Base-by-base conservation (phyloP, 2,888 invertebrate genomes). In the Pantelozetes paolii region DNA sequence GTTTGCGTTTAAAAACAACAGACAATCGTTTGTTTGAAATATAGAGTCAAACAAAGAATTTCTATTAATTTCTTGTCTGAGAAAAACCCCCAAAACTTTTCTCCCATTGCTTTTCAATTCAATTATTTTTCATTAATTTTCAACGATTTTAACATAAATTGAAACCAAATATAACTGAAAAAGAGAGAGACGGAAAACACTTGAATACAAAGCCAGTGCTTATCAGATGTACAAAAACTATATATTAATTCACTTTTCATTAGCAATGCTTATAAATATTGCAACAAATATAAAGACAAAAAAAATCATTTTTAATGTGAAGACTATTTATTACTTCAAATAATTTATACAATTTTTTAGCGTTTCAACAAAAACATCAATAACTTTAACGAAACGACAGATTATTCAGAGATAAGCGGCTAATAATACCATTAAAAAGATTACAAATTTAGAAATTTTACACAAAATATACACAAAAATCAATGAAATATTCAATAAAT, bases 311-410 rank as follows among this genome's bases (percentile, higher is more conserved):
- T 50, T 23, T 23, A 8, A 15, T 50, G 50, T 20, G 6, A 50
- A 50, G 6, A 6, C 50, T 50, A 50, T 50, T 50, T 20, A 50
- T 50, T 50, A 50, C 5, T 11, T 11, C 50, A n/a, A 8, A 20
- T 50, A 50, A 50, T 50, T 50, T 50, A 50, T 50, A 50, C 50
- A 23, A 50, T 20, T 20, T 50, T 23, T 18, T 45, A 36, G 5
- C n/a, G n/a, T 36, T 45, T 45, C 45, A 45, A 50, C 45, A 45
- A 50, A 50, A 50, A 50, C 50, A 50, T 50, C 50, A 20, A 50
- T 50, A 20, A 20, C 23, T 50, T 50, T 20, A 2, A 2, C 3
- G 2, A 50, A 50, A 50, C 23, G 50, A 20, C 50, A 50, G n/a
- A n/a, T 20, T 3, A 50, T 50, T 50, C 50, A 50, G 23, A 50